phyloP scores from a whole-genome alignment of 2,888 invertebrate species.

The Helobdella robusta region DNA sequence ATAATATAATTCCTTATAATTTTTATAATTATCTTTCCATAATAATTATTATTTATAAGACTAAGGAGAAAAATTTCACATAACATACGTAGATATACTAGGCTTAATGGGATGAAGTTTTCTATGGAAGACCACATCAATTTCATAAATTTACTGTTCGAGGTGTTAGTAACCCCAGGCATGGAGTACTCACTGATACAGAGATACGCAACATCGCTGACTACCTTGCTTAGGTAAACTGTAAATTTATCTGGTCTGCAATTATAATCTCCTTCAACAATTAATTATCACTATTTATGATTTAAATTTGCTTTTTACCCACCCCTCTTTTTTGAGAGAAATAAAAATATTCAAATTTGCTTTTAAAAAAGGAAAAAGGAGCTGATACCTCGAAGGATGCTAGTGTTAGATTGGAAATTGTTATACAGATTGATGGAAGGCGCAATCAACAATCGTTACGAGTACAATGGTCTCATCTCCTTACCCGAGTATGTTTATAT shows the following conservation, averaged over 20 bases:
- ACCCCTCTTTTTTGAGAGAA: too few relatives aligned
- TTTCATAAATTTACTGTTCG: constrained; percentile 68
- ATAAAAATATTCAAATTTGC: too few relatives aligned
- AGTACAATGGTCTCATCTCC: constrained; percentile 42
- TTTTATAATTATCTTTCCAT: too few relatives aligned
- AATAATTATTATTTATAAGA: too few relatives aligned
- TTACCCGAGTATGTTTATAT: constrained; percentile 39
- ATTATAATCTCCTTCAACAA: too few relatives aligned
- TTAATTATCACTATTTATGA: too few relatives aligned
- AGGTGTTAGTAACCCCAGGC: constrained; percentile 66
- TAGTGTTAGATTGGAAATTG: constrained; percentile 75
- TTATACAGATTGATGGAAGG: constrained; percentile 59
- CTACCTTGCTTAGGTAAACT: constrained; percentile 65
- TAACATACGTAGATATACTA: constrained; percentile 73
- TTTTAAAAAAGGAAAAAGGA: constrained; percentile 56
- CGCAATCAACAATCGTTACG: constrained; percentile 41
- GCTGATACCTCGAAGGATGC: constrained; percentile 66
- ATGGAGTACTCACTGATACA: constrained; percentile 66
- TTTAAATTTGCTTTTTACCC: too few relatives aligned
- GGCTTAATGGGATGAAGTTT: constrained; percentile 74
- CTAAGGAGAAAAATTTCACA: too few relatives aligned
- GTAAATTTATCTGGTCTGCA: too few relatives aligned
- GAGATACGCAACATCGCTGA: constrained; percentile 62
- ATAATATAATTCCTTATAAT: too few relatives aligned
- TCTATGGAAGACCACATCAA: constrained; percentile 78